Percentiles rank a stretch among this genome's conserved stretches.
These are phyloP conservation scores for Furnarius figulus DNA, from an alignment of 2,113 vertebrate genomes.

Conservation along the genomic window DNA sequence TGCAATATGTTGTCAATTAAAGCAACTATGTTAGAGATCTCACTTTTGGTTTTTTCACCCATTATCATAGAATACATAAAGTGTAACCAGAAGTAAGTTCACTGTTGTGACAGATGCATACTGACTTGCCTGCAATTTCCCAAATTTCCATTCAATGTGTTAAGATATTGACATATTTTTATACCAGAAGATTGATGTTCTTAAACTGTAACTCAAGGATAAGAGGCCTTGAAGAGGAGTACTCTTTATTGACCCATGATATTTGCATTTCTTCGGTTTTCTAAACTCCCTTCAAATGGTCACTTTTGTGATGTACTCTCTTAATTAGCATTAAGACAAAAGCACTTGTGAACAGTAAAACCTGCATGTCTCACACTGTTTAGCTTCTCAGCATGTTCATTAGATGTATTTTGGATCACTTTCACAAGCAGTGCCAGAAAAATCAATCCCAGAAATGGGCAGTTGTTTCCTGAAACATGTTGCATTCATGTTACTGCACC, in stretches of 20 bases:
- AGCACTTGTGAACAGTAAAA: neutral
- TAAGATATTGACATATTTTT: neutral
- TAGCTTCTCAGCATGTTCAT: neutral
- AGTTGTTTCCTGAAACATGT: neutral
- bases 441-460: neutral
- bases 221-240: neutral
- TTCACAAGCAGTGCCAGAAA: too few relatives aligned
- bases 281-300: neutral
- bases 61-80: neutral
- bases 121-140: neutral
- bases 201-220: neutral
- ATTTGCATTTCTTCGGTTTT: neutral
- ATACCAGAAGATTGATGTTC: neutral
- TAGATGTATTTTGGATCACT: neutral
- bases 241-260: neutral
- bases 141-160: neutral
- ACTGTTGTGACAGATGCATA: neutral
- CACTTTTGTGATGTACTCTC: neutral
- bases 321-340: neutral
- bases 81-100: neutral
- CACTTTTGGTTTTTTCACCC: accelerated
- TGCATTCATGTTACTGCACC: neutral
- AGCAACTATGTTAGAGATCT: neutral
- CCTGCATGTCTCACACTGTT: neutral
- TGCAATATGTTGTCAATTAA: neutral